Conservation (phyloP, 2,888 invertebrate genomes). For the Melinaea menophilus region DNA sequence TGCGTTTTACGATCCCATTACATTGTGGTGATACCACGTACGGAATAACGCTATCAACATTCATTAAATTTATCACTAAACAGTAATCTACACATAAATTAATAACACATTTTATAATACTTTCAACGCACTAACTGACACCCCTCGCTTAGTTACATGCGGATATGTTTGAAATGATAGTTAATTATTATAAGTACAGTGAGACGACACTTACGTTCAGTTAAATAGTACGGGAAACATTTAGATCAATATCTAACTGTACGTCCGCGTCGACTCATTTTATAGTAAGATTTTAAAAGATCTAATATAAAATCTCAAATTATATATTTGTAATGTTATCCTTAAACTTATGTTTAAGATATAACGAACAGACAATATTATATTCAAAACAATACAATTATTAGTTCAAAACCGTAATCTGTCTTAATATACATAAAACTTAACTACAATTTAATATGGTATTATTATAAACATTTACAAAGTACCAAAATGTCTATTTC, state of each 20-base stretch:
- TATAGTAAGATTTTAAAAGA: too few species aligned
- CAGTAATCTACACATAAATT: slow-evolving; percentile 66
- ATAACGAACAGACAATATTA: too few species aligned
- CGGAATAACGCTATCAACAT: slow-evolving; percentile 35
- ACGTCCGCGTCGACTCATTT: not conserved
- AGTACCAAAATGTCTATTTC: too few species aligned
- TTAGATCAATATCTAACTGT: not conserved
- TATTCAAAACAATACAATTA: too few species aligned
- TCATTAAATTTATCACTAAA: slow-evolving; percentile 45
- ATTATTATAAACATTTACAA: too few species aligned
- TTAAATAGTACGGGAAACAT: too few species aligned
- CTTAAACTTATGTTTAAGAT: too few species aligned
- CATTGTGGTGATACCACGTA: not conserved
- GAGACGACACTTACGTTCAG: not conserved
- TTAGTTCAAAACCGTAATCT: too few species aligned
- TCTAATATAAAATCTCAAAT: too few species aligned
- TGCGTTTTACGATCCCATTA: slow-evolving; percentile 36
- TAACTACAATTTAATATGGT: too few species aligned
- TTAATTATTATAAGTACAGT: not conserved
- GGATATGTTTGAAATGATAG: slow-evolving; percentile 10
- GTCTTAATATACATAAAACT: too few species aligned
- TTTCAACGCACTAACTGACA: slow-evolving; percentile 47
- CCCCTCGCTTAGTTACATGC: slow-evolving; percentile 14
- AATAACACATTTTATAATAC: slow-evolving; percentile 71
- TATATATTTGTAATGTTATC: too few species aligned